Conservation (phyloP, 2,888 invertebrate species). For the Anoplius nigerrimus region DNA sequence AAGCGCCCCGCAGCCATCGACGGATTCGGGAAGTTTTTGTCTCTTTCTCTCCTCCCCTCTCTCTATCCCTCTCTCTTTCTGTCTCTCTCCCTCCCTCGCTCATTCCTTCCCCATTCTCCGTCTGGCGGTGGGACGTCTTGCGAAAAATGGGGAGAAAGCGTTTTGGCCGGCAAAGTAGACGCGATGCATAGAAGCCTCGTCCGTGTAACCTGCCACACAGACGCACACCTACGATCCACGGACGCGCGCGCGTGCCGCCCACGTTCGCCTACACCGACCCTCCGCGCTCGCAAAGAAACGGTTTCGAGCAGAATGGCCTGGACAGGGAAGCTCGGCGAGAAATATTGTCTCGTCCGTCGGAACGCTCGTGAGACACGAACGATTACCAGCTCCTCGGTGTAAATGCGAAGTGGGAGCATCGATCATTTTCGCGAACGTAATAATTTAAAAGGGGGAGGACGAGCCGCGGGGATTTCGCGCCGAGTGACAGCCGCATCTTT, state of each 20-base stretch:
- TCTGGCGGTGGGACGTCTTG: not conserved
- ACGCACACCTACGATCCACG: no score
- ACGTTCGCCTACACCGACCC: no score
- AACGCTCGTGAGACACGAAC: slow-evolving; percentile 33
- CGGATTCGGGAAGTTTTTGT: slow-evolving; percentile 1
- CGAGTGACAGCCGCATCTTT: slow-evolving; percentile 28
- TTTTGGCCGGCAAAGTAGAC: no score
- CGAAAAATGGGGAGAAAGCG: no score
- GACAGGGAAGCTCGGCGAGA: slow-evolving; percentile 3
- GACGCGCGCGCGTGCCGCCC: no score
- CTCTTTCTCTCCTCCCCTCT: not conserved
- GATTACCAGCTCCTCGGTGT: slow-evolving; percentile 39
- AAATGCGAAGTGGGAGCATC: slow-evolving; percentile 43
- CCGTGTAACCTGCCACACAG: no score
- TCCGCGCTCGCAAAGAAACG: no score
- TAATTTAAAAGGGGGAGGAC: slow-evolving; percentile 37
- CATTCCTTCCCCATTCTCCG: not conserved
- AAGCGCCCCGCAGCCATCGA: not conserved
- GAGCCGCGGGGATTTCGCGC: slow-evolving; percentile 12
- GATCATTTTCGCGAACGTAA: slow-evolving; percentile 47
- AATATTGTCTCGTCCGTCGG: slow-evolving; percentile 11
- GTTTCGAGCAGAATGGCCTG: no score
- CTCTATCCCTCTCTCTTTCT: slow-evolving; percentile 4
- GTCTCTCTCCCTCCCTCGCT: not conserved
- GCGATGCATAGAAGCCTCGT: no score